Evolutionary conservation across 2,797 vertebrate species (phyloP), one percentile per base, ranked within the genome.

Genomic region (Pangasius krempfi): DNA sequence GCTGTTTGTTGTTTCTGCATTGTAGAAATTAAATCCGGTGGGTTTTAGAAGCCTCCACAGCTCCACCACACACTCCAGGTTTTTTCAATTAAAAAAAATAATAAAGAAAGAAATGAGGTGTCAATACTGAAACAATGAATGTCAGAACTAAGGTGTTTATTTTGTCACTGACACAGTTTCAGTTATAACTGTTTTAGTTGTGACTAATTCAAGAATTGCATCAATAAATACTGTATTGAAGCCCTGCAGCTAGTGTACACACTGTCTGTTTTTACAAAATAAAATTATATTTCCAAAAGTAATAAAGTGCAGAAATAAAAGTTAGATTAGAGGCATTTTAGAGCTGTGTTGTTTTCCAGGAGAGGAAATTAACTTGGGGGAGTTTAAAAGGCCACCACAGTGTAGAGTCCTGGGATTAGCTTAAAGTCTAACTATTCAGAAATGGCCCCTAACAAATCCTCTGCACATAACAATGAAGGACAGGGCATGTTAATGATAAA

Each of bases 401-500:
- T 70, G 44, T 58, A n/a, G 40, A 76, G 54, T 79, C 58, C 58
- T 76, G 86, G 58, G 82, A 80, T 90, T 85, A 85, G 84, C 78
- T 84, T 80, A 80, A 87, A 91, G 83, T 88, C 82, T 56, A 70
- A 84, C 75, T 84, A 47, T 88, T 73, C 47, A 89, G 52, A 89
- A 81, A 84, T 40, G 33, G 47, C 70, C 88, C 62, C 82, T 86
- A 86, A 92, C 90, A 88, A 88, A 87, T 81, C 90, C 86, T 87
- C 88, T 62, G 91, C 66, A 90, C 86, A 88, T 88, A 87, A 91
- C 88, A 75, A 82, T 91, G 88, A 90, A 91, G 89, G 88, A 91
- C 89, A 91, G 80, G 86, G 54, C 81, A 82, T 75, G 83, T 89
- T 92, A 92, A 92, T 90, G 86, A 88, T 88, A 86, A 91, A 91